Base-by-base conservation (phyloP, 2,113 vertebrate genomes). In the Gobiocypris rarus region DNA sequence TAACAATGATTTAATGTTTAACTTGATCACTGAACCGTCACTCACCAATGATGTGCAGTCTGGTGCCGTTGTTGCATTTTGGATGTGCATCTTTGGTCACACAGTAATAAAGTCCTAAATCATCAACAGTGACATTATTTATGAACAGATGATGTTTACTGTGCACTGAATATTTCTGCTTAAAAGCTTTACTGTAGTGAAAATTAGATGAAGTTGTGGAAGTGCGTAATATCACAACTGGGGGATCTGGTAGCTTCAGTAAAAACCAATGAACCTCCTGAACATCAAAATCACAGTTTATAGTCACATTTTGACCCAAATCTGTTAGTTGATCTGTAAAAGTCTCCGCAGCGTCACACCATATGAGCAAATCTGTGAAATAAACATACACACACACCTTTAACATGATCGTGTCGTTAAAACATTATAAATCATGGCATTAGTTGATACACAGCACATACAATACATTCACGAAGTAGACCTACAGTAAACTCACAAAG, bases 31-130 rank as follows among this genome's bases (percentile, higher is more conserved):
- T 34, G 14, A 34, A 31, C 19, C 7, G 1, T 17, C 14, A 65
- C 61, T 65, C 28, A 65, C 61, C 61, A 17, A 7, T 34, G 28
- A 34, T 9, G 28, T 65, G 1, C 5, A 65, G 28, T 65, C 63
- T 65, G 0, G 3, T 19, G 15, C 63, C 63, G 14, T 9, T 0
- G 28, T 14, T 65, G 61, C 17, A 65, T 65, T 34, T 9, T 17
- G 14, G 28, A 17, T 0, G 28, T 0, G 6, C 0, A 0, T 31
- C 61, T 31, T 0, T 65, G 6, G 28, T 34, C 61, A 65, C 1
- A 17, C 28, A 65, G 14, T 65, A 65, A 65, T 74, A 74, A 19
- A 10, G 3, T 74, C 71, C 71, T 10, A 28, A 74, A 1, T 74
- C 45, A 5, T 74, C 71, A 24, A 28, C 3, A 0, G 48, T 22